Base-by-base conservation (phyloP, 2,113 vertebrate species). In the Tragulus kanchil region DNA sequence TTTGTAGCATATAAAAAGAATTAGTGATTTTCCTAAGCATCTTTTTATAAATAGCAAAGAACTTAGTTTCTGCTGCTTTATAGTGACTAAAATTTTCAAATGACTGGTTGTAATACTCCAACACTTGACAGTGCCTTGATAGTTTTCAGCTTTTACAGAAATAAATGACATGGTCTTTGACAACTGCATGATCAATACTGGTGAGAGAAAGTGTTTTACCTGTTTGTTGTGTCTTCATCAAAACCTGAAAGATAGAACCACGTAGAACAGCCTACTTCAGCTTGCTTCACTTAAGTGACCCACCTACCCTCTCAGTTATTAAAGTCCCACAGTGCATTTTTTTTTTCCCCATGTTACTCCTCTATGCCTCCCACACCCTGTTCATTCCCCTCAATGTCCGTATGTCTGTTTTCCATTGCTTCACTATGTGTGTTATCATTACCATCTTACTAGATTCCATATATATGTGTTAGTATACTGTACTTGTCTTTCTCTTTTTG, bases 291-390 rank as follows among this genome's bases (percentile, higher is more conserved):
- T 69, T 69, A 56, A 86, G 71, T 48, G 48, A 73, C 21, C 9
- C 52, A 58, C 54, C 59, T 50, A 42, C 56, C 42, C 11, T 19
- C 36, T 75, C 17, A 48, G 48, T 81, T 25, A 71, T 17, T 50
- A 28, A 42, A 94, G 45, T 48, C 77, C 48, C 67, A 19, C 48
- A 58, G 97, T 67, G 97, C 94, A 97, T 71, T 97, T 97, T 21
- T 50, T 26, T 36, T 61, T 98, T n/a, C n/a, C n/a, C 36, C 36
- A 36, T 36, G 36, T 36, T 36, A 36, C 36, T 36, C 36, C 36
- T 36, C 36, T 36, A 36, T 36, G 36, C 36, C 36, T 36, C 36
- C 36, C 36, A 36, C 36, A 2, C 36, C 36, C 36, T 36, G 36
- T 36, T 36, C 36, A 36, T 36, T 36, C 36, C 36, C 36, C 36